Evolutionary conservation across 1,140 invertebrate genomes (phyloP).

Genomic region (Mizuhopecten yessoensis): DNA sequence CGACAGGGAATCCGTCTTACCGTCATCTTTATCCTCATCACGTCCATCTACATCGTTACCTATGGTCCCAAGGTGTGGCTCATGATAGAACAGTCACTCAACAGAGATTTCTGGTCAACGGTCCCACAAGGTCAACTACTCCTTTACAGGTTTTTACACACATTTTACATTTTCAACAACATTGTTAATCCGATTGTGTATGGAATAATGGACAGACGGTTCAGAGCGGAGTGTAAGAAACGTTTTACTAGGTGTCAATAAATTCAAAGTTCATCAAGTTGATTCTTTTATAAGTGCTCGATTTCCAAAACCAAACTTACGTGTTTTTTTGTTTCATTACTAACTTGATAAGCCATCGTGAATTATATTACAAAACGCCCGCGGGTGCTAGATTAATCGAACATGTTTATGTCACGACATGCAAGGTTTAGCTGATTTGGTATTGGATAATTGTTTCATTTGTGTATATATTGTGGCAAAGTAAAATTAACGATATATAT

Average conservation of each 20-base stretch:
- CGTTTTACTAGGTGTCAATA: background rate
- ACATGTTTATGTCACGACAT: too few species aligned
- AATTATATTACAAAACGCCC: too few species aligned
- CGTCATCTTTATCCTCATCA: background rate
- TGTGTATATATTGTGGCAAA: too few species aligned
- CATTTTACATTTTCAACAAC: constrained; percentile 9
- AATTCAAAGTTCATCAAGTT: too few species aligned
- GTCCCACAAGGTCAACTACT: background rate
- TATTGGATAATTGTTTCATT: too few species aligned
- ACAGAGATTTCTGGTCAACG: background rate
- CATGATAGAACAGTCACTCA: background rate
- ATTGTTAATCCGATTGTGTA: constrained; percentile 18
- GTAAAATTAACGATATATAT: too few species aligned
- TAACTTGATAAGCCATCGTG: too few species aligned
- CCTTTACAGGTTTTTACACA: background rate
- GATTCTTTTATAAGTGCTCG: too few species aligned
- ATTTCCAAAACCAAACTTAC: too few species aligned
- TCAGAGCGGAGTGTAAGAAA: background rate
- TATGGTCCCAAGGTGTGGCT: background rate
- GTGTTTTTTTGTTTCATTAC: too few species aligned
- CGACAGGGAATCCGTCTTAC: background rate
- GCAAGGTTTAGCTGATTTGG: too few species aligned
- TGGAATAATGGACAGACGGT: background rate
- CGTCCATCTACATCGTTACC: background rate
- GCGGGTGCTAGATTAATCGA: too few species aligned